A percentile compares a stretch with the other conserved stretches of the same genome.
phyloP scores from a whole-genome alignment of 2,888 invertebrate species.

The Drosophila stalkeri region DNA sequence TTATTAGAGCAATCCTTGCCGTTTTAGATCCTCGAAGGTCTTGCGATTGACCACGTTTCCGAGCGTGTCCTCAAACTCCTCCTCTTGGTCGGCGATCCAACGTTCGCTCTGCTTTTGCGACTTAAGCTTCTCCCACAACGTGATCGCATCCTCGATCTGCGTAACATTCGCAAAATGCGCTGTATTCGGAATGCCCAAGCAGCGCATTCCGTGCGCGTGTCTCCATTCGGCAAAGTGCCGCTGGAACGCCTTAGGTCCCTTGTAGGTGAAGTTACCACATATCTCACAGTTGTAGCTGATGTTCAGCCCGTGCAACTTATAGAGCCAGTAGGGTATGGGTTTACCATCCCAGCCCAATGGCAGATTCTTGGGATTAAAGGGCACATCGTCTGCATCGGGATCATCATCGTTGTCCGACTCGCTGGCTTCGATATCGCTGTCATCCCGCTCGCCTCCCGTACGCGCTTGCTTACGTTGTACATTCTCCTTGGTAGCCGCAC shows the following conservation, averaged over 20 bases:
- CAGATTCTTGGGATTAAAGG: slow-evolving; percentile 99
- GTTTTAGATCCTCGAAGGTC: slow-evolving; percentile 98
- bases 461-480: slow-evolving; percentile 99
- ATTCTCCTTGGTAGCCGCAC: slow-evolving; percentile 97
- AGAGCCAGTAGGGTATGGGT: slow-evolving; percentile 98
- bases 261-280: slow-evolving; percentile 99
- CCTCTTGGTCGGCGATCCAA: slow-evolving; percentile 98
- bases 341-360: slow-evolving; percentile 99
- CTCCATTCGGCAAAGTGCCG: slow-evolving; percentile 98
- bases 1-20: slow-evolving; percentile 96
- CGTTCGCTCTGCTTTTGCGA: slow-evolving; percentile 97
- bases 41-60: slow-evolving; percentile 99
- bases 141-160: slow-evolving; percentile 98
- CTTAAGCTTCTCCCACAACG: slow-evolving; percentile 99
- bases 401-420: slow-evolving; percentile 92
- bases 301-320: slow-evolving; percentile 99
- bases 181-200: slow-evolving; percentile 99
- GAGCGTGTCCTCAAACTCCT: slow-evolving; percentile 99
- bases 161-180: slow-evolving; percentile 99
- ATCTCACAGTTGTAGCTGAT: slow-evolving; percentile 99
- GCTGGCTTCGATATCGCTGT: slow-evolving; percentile 95
- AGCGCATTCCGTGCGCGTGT: slow-evolving; percentile 97
- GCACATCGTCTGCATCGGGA: slow-evolving; percentile 95
- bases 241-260: slow-evolving; percentile 99
- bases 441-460: slow-evolving; percentile 96